Evolutionary conservation across 2,888 invertebrate species (phyloP), one percentile per base, ranked within the genome.

Genomic region (Caenorhabditis sulstoni): DNA sequence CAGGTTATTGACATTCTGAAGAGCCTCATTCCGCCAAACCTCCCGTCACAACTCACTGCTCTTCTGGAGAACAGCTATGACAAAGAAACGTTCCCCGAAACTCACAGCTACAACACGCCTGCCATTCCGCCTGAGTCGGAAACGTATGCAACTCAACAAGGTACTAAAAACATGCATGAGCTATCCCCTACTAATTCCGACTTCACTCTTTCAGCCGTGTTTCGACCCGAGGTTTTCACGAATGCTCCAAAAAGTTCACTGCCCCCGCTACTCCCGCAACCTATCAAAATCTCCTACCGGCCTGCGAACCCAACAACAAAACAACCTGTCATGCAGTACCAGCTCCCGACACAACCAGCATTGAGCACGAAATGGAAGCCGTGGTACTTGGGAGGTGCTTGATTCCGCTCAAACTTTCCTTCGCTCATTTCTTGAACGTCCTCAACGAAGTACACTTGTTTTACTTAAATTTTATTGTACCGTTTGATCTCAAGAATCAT

Each of bases 1-100:
- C 47, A 82, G 82, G 82, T 83, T 3, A 83, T 83, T 22, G 81
- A 81, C 50, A 71, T 83, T 49, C 41, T 83, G 61, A 79, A 77
- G 47, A 79, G 79, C 23, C 47, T 83, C 16, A 73, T 83, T 20
- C 83, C 83, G 41, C 76, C 81, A 9, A 83, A 79, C 55, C 41
- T 83, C 0, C 83, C 83, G 1, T 65, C 70, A 1, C 70, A 79
- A 55, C 52, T 83, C 11, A 79, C 83, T 3, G 76, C 76, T 3
- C 53, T 83, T 1, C 41, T 83, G 7, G 83, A 83, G 20, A 83
- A 81, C 44, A 81, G 68, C 39, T 71, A 81, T 44, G 82, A 83
- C 29, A 73, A 67, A 20, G 65, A 70, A 5, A 53, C 49, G 5
- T 74, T 73, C 39, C 50, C 68, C 0, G 79, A 75, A 18, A 62